Base-by-base conservation (phyloP, 2,888 invertebrate species). In the Cephus nigrinus region DNA sequence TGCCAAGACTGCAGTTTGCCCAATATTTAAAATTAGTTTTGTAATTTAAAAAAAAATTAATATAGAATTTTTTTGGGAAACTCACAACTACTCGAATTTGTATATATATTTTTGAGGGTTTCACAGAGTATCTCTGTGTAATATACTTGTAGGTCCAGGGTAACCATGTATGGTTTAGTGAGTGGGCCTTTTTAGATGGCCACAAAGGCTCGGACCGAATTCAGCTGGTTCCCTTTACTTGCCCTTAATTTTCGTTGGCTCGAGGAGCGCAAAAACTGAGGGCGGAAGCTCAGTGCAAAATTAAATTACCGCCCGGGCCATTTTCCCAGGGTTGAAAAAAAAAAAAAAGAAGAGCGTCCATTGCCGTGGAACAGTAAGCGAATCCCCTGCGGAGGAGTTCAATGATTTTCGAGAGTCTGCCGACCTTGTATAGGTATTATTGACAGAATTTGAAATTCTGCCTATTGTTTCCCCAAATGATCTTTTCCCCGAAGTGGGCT, bases 381-480 rank as follows among this genome's bases (percentile, higher is more conserved):
- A 76, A 78, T 78, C 78, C 78, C 76, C 76, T 55, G 76, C 76
- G 73, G 78, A 30, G 74, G 74, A 30, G 34, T 33, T 34, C 35
- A 40, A 40, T 40, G 34, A 74, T 35, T 30, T 31, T 30, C 4
- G 35, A 74, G 23, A 71, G 23, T 71, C 71, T 33, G 32, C 23
- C 31, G 32, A 71, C 12, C 71, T 71, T 71, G 31, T 23, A 71
- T 32, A 32, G 32, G 71, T 33, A 69, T 69, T 76, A 77, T 77
- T 77, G 77, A 77, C 75, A 77, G 75, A 74, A 78, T 72, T 76
- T 30, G 68, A 78, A 36, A n/a, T 34, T 73, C 69, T 74, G 35
- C 75, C 33, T 75, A 80, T 82, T 82, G 80, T 82, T 82, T 82
- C 78, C 78, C 73, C 79, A 82, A 82, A 82, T 82, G 80, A 80